Evolutionary conservation across 2,797 vertebrate genomes (phyloP).

Genomic region (Apogon hyalosoma): DNA sequence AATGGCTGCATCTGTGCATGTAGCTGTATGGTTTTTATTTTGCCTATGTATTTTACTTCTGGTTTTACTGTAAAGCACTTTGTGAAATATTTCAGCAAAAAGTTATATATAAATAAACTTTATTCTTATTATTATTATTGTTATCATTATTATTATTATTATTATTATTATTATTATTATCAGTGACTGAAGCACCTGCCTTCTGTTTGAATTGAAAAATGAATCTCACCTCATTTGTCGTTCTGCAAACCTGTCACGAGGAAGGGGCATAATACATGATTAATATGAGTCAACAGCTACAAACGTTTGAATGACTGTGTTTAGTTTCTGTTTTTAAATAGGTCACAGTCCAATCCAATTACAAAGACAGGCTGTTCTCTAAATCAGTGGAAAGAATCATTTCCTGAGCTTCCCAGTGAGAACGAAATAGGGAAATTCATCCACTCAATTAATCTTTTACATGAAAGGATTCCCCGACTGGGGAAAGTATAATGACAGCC

Average conservation of each 20-base stretch:
- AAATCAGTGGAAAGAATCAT: constrained; percentile 13
- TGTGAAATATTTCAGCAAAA: no score
- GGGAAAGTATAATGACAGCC: constrained; percentile 14
- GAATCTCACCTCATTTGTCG: background rate
- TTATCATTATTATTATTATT: no score
- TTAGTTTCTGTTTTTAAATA: background rate
- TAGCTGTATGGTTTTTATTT: no score
- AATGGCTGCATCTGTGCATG: no score
- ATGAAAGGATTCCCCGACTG: constrained; percentile 27
- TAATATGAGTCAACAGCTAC: background rate
- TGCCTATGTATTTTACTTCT: no score
- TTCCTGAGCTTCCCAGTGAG: background rate
- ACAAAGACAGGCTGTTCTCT: background rate
- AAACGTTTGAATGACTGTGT: background rate
- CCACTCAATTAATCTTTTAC: constrained; percentile 27
- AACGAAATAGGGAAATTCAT: constrained; percentile 31
- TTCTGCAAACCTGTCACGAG: background rate
- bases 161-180: no score
- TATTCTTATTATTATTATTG: no score
- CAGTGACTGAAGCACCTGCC: no score
- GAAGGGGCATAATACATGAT: constrained; percentile 11
- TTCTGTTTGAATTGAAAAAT: no score
- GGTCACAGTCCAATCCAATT: constrained; percentile 15
- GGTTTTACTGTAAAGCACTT: no score
- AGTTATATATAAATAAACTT: no score